Base-by-base conservation (phyloP, 92 coral and sea anemone genomes). In the Parazoanthus atlanticus region DNA sequence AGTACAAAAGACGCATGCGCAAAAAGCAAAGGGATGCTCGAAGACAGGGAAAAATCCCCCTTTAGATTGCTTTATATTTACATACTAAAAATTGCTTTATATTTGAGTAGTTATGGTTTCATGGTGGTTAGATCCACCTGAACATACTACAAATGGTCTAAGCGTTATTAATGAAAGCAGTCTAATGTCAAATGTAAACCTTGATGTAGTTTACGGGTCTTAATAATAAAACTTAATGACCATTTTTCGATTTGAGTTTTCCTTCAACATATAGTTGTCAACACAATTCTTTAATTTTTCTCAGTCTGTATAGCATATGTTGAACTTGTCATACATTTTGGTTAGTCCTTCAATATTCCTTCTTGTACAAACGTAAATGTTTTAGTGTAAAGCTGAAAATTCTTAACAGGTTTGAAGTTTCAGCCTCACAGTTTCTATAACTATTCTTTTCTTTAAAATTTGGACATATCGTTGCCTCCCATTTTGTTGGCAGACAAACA, bases 1-100 rank as follows among this genome's bases (percentile, higher is more conserved):
- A 88, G 79, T 79, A 86, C 64, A 85, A 93, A 17, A 94, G 85
- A 82, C 86, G 79, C 28, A 81, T 76, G 65, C 86, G 79, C 40
- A 89, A 85, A 29, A 69, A 67, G 70, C 87, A 70, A 79, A 84
- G 90, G 84, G 81, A 89, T 36, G 40, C 89, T 32, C 67, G 77
- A 81, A 86, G 74, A 43, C 79, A 40, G 86, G 56, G 74, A 43
- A 88, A 76, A 88, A 78, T 12, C 29, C 86, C 86, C 0, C 19
- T 41, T 67, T 66, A 67, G 49, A 40, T 54, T 30, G 13, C 25
- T 10, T 38, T 34, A 2, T 34, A 17, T 16, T 19, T 19, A 7
- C 49, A 32, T 75, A 34, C 46, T 38, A 17, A 21, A 1, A 75
- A 33, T 36, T 25, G 1, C 54, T 56, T 15, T 56, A 3, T 56